phyloP scores from a whole-genome alignment of 2,113 vertebrate genomes.

The Scartelaos histophorus region DNA sequence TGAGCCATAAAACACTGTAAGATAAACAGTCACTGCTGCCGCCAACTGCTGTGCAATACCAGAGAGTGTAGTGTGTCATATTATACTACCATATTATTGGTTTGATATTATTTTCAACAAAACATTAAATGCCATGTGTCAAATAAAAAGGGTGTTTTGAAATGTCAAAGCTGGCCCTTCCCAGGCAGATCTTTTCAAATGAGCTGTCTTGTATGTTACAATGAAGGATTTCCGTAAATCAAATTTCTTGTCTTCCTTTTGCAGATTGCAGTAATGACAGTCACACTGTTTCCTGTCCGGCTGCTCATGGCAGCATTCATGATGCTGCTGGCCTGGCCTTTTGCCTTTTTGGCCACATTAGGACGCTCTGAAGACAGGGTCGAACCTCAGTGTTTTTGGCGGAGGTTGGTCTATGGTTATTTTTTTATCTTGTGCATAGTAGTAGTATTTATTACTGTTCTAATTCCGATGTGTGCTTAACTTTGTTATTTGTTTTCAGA shows the following conservation, averaged over 20 bases:
- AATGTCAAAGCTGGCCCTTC: neutral
- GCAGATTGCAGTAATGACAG: conserved; percentile 91
- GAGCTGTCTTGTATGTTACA: neutral
- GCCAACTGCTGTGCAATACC: neutral
- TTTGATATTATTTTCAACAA: neutral
- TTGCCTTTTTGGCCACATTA: conserved; percentile 88
- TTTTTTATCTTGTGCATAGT: neutral
- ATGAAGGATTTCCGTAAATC: neutral
- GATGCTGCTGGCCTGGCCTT: conserved; percentile 98
- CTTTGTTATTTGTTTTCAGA: conserved; percentile 70
- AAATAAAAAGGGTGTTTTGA: neutral
- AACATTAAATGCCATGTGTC: neutral
- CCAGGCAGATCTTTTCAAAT: neutral
- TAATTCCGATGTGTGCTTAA: neutral
- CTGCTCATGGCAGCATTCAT: conserved; percentile 91
- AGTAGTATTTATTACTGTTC: neutral
- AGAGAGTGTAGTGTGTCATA: neutral
- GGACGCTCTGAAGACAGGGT: conserved; percentile 82
- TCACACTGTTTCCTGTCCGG: conserved; percentile 94
- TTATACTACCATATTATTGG: neutral
- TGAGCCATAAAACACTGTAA: conserved; percentile 22
- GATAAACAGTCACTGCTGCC: conserved; percentile 20
- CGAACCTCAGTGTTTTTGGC: conserved; percentile 88
- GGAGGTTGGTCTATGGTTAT: conserved; percentile 64
- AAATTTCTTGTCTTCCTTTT: conserved; percentile 35